A percentile compares a stretch with the other conserved stretches of the same genome.
Evolutionary conservation across 1,140 invertebrate genomes (phyloP).

Genomic region (Drosophila mauritiana): DNA sequence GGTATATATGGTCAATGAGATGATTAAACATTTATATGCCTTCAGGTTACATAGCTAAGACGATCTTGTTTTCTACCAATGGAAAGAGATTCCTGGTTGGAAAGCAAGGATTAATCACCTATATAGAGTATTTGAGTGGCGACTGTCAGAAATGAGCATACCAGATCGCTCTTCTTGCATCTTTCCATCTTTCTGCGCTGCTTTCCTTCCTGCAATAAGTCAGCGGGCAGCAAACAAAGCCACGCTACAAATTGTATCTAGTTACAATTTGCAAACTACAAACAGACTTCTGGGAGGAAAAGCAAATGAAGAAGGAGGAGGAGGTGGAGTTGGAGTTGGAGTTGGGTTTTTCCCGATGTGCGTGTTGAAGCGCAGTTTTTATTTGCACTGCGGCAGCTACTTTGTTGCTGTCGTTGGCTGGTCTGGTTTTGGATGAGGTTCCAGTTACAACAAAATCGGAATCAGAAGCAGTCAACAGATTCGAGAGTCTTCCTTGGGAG

Average conservation of each 20-base stretch:
- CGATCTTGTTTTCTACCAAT: too few species aligned
- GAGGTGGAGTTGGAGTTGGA: neutral
- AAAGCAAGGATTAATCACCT: neutral
- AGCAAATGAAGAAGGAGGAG: neutral
- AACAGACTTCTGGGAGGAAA: conserved; percentile 45
- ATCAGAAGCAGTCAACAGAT: conserved; percentile 22
- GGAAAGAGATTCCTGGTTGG: too few species aligned
- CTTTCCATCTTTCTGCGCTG: conserved; percentile 38
- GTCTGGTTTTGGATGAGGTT: conserved; percentile 15
- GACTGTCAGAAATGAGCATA: accelerated
- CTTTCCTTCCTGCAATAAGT: conserved; percentile 79
- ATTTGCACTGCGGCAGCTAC: conserved; percentile 52
- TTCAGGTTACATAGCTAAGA: too few species aligned
- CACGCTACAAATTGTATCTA: conserved; percentile 82
- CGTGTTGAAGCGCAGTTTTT: conserved; percentile 81
- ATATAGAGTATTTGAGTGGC: neutral
- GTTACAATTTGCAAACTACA: conserved; percentile 83
- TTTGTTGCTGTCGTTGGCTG: conserved; percentile 33
- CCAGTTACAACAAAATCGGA: conserved; percentile 44
- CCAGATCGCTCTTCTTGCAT: conserved; percentile 35
- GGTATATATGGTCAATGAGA: neutral
- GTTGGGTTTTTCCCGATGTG: conserved; percentile 34
- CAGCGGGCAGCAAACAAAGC: conserved; percentile 76
- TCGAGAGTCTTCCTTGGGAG: conserved; percentile 45
- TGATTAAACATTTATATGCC: too few species aligned